Evolutionary conservation across 2,113 vertebrate species (phyloP), one percentile per base, ranked within the genome.

Genomic region (Peromyscus californicus): DNA sequence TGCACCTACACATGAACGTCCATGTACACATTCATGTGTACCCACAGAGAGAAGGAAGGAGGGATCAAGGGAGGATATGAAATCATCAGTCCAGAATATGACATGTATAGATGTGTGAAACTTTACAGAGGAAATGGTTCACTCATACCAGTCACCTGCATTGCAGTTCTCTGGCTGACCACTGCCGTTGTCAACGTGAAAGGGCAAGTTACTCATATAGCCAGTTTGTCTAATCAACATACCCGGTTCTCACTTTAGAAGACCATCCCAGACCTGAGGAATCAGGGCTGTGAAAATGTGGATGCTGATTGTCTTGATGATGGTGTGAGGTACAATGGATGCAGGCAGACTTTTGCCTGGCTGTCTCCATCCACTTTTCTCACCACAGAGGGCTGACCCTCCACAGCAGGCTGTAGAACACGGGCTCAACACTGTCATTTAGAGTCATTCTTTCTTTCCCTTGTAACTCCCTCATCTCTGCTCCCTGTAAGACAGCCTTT

Each of bases 171-270:
- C 48, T 45, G 6, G 10, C 42, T 57, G n/a, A 65, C 45, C 31
- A 2, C 3, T 22, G 36, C 33, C 15, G 26, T 21, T 24, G 48
- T 26, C 11, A 0, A 0, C 0, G 4, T 15, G 75, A 26, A 80
- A 31, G 9, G 22, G 2, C 16, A 76, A 22, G 54, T 26, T 16
- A 51, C 39, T 61, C 69, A 39, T 0, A 63, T 0, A 63, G 75
- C 19, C 16, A 65, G 3, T 17, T 17, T 39, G 45, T 51, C 33
- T 15, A 5, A 48, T n/a, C 16, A 33, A 16, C 1, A 13, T 19
- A 13, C 39, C 10, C 22, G 8, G 42, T 65, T 57, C 45, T 94
- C 4, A 33, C 33, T 39, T 70, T 65, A 45, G 29, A 51, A 57
- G 48, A 51, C 78, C 69, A 31, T 45, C 36, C 59, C n/a, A 78